Evolutionary conservation across 2,113 vertebrate species (phyloP).

Genomic region (Sturnus vulgaris): DNA sequence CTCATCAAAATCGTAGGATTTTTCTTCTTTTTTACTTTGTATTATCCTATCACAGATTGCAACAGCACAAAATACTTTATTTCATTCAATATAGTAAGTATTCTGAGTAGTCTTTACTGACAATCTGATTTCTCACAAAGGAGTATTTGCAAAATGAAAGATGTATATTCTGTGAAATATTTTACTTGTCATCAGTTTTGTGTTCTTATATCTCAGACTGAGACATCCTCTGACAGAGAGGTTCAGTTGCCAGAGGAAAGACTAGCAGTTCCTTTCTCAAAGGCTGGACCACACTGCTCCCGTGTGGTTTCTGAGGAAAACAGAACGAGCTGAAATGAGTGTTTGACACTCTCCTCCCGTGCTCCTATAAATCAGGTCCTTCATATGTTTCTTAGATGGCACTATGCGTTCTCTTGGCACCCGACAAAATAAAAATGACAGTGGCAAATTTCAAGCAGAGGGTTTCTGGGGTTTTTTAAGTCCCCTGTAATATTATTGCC

Average conservation of each 20-base stretch:
- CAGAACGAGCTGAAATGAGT: background rate
- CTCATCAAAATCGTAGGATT: background rate
- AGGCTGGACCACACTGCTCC: conserved; percentile 81
- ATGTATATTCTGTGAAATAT: conserved; percentile 77
- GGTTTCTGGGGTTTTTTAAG: background rate
- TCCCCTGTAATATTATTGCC: background rate
- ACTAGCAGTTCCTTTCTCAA: conserved; percentile 55
- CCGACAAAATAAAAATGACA: background rate
- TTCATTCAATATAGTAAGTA: conserved; percentile 51
- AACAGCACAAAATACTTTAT: conserved; percentile 50
- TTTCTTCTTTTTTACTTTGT: conserved; percentile 1
- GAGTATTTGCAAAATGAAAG: conserved; percentile 76
- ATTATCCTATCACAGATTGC: conserved; percentile 43
- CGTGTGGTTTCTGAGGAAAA: conserved; percentile 76
- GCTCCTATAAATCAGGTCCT: background rate
- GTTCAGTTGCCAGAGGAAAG: conserved; percentile 51
- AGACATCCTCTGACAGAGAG: conserved; percentile 65
- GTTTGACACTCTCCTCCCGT: background rate
- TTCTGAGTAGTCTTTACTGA: conserved; percentile 50
- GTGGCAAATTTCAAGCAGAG: background rate
- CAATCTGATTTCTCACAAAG: conserved; percentile 73
- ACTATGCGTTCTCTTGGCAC: background rate
- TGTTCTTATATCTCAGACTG: conserved; percentile 58
- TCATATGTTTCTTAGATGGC: background rate
- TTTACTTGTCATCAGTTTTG: conserved; percentile 74